Conservation (phyloP, 2,888 invertebrate species). For the Athrips mouffetella region DNA sequence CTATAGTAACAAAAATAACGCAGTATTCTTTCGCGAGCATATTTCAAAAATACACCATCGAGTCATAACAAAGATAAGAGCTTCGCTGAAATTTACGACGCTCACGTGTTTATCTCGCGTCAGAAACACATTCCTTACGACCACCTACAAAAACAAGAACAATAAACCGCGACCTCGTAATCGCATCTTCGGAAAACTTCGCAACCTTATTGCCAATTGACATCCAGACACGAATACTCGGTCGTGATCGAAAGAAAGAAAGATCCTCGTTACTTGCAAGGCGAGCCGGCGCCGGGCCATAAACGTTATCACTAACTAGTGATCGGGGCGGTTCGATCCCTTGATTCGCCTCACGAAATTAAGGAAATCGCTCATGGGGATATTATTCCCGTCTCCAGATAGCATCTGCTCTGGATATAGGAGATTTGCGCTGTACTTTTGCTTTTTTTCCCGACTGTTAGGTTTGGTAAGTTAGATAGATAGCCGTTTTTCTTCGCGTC, state of each 20-base stretch:
- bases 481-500: conserved; percentile 14
- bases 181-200: conserved; percentile 32
- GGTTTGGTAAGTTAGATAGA: conserved; percentile 27
- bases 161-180: conserved; percentile 37
- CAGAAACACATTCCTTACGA: conserved; percentile 44
- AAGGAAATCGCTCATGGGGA: conserved; percentile 78
- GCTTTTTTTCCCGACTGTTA: conserved; percentile 39
- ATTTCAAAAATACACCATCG: conserved; percentile 9
- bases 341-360: conserved; percentile 75
- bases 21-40: not conserved
- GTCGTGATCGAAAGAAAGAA: conserved; percentile 66
- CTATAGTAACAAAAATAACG: not conserved
- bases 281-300: conserved; percentile 54
- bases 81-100: conserved; percentile 26
- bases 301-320: conserved; percentile 73
- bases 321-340: conserved; percentile 74
- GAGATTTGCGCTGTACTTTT: conserved; percentile 53
- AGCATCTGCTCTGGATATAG: conserved; percentile 50
- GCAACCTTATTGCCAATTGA: conserved; percentile 61
- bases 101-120: conserved; percentile 43
- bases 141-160: conserved; percentile 44
- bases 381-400: conserved; percentile 67
- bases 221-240: conserved; percentile 66
- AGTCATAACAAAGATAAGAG: conserved; percentile 18
- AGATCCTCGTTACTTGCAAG: conserved; percentile 60